Evolutionary conservation across 2,797 vertebrate genomes (phyloP).

Genomic region (Neosilurus hyrtlii): DNA sequence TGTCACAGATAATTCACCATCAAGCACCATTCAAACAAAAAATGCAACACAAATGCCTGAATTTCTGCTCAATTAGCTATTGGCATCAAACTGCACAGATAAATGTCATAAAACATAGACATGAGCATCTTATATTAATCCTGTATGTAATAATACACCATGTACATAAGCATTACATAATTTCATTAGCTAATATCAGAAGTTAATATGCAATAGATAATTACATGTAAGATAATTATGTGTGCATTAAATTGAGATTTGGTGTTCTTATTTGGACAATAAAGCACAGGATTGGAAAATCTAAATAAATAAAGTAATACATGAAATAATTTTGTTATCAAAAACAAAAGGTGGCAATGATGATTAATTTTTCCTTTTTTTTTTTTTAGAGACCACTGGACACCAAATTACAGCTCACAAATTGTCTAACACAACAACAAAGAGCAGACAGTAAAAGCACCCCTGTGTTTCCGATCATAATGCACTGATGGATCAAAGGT

Average conservation of each 20-base stretch:
- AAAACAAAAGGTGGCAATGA: neutral
- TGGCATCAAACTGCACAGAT: conserved; percentile 5
- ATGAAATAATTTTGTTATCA: neutral
- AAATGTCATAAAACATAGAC: neutral
- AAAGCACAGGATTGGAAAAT: neutral
- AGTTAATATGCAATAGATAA: conserved; percentile 2
- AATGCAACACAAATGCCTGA: conserved; percentile 9
- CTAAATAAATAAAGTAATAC: conserved; percentile 12
- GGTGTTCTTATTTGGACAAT: neutral
- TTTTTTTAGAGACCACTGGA: neutral
- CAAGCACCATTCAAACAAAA: conserved; percentile 27
- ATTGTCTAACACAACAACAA: conserved; percentile 21
- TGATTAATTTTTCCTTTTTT: neutral
- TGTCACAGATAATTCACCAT: conserved; percentile 42
- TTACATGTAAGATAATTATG: conserved; percentile 6
- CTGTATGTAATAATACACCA: neutral
- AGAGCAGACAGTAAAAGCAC: conserved; percentile 28
- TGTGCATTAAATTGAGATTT: neutral
- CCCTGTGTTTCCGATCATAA: conserved; percentile 21
- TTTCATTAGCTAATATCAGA: conserved; percentile 23
- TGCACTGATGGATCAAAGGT: conserved; percentile 34
- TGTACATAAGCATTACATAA: neutral
- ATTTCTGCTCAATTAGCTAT: conserved; percentile 17
- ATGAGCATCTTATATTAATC: neutral
- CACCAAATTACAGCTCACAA: conserved; percentile 8